Percentiles rank a stretch among this genome's conserved stretches.
phyloP scores from a whole-genome alignment of 2,797 vertebrate genomes.

The Allobates femoralis region DNA sequence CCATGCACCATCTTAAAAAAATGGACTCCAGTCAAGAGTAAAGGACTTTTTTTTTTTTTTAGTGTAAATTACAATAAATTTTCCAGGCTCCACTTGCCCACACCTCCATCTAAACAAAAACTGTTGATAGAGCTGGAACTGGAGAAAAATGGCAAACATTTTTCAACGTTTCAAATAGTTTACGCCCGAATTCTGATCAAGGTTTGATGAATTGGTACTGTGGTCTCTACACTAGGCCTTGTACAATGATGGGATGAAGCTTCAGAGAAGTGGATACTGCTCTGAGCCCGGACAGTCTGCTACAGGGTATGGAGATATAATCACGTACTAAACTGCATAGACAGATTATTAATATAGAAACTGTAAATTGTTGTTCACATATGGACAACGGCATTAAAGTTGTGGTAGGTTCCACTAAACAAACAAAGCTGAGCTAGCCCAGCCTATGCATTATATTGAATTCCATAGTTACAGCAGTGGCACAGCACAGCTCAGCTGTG shows the following conservation, averaged over 20 bases:
- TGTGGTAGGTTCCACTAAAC: neutral
- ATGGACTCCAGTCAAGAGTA: no score
- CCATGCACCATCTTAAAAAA: no score
- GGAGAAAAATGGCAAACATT: no score
- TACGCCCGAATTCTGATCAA: no score
- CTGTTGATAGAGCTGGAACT: no score
- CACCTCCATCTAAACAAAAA: no score
- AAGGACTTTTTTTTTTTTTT: no score
- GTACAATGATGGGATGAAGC: neutral
- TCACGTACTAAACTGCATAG: neutral
- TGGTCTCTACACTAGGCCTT: neutral
- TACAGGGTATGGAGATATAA: neutral
- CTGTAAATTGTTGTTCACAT: neutral
- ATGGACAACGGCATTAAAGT: neutral
- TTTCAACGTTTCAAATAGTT: no score
- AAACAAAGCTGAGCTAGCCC: neutral
- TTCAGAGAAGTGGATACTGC: neutral
- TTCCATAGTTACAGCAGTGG: neutral
- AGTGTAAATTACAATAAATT: no score
- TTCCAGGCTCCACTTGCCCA: no score
- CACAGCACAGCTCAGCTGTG: neutral
- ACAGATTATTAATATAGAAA: neutral
- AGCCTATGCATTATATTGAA: neutral
- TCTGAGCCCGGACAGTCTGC: neutral
- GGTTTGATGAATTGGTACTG: no score